phyloP scores from a whole-genome alignment of 2,797 vertebrate species.

The Sebastes reedi region DNA sequence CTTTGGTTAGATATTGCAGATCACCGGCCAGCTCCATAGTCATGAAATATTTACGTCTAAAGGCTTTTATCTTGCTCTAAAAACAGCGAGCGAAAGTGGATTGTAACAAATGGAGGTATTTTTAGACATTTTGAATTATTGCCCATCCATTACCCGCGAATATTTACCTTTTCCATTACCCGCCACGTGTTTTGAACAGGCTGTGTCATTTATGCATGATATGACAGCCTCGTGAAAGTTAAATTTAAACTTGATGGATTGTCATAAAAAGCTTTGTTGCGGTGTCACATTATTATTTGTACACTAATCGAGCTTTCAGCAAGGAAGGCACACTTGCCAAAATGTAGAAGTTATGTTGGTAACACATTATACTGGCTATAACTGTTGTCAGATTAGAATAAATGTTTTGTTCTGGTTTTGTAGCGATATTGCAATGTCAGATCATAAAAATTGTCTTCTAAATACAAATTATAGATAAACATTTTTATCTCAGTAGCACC shows the following conservation, averaged over 20 bases:
- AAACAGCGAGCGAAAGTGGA: conserved; percentile 44
- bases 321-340: background rate
- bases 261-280: conserved; percentile 17
- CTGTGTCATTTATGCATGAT: conserved; percentile 1
- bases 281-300: conserved; percentile 5
- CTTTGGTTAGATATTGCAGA: conserved; percentile 29
- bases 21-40: conserved; percentile 22
- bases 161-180: conserved; percentile 49
- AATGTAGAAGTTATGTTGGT: background rate
- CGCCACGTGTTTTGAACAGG: conserved; percentile 18
- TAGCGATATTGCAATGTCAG: background rate
- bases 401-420: background rate
- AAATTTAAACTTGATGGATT: conserved; percentile 5
- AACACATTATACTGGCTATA: background rate
- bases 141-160: conserved; percentile 31
- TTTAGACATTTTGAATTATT: conserved; percentile 51
- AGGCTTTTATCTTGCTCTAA: conserved; percentile 64
- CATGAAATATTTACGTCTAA: conserved; percentile 73
- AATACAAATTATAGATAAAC: background rate
- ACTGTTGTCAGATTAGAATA: background rate
- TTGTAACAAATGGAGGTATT: conserved; percentile 42
- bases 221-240: conserved; percentile 12
- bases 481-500: background rate
- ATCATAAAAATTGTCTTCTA: background rate
- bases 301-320: background rate